phyloP scores from a whole-genome alignment of 2,888 invertebrate genomes.

The Cryptocephalus moraei region DNA sequence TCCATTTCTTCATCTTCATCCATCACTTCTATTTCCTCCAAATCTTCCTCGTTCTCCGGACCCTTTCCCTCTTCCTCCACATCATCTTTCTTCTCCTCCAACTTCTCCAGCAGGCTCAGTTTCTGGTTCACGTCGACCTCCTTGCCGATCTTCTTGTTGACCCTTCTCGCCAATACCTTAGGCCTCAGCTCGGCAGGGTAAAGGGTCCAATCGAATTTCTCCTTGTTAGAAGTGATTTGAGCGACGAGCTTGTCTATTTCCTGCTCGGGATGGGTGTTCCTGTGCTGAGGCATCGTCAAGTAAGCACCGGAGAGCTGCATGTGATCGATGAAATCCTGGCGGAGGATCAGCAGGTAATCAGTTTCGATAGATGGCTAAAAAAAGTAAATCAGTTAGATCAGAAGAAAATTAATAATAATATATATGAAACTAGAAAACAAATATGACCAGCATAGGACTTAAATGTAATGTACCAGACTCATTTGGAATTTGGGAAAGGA shows the following conservation, averaged over 20 bases:
- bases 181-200: conserved; percentile 55
- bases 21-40: conserved; percentile 46
- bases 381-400: background rate
- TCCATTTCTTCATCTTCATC: conserved; percentile 79
- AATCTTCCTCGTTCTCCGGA: conserved; percentile 46
- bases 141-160: conserved; percentile 20
- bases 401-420: background rate
- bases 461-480: too few species aligned
- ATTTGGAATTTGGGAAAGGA: too few species aligned
- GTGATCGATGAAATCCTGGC: conserved; percentile 61
- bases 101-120: conserved; percentile 45
- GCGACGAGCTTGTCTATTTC: conserved; percentile 48
- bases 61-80: conserved; percentile 33
- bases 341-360: conserved; percentile 60
- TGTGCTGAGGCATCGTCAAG: conserved; percentile 42
- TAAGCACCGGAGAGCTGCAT: conserved; percentile 58
- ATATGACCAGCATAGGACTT: too few species aligned
- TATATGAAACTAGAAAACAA: too few species aligned
- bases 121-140: conserved; percentile 15
- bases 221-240: conserved; percentile 37
- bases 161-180: conserved; percentile 36
- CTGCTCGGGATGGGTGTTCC: conserved; percentile 42
- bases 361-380: conserved; percentile 39
- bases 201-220: conserved; percentile 49
- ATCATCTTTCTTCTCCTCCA: conserved; percentile 47